Evolutionary conservation across 2,888 invertebrate genomes (phyloP).

Genomic region (Microctonus hyperodae): DNA sequence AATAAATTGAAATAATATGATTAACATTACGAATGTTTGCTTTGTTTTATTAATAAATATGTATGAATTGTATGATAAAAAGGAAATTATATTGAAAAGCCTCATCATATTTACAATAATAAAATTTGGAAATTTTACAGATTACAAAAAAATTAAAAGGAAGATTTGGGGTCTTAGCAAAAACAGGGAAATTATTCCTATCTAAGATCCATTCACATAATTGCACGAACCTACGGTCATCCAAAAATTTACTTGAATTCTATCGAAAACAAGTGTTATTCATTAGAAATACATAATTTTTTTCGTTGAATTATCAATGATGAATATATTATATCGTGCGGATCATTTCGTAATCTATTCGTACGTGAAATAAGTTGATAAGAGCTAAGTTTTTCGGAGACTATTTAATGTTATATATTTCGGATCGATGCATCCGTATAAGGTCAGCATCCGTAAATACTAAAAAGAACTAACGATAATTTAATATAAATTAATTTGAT

Average conservation of each 20-base stretch:
- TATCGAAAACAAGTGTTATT: no score
- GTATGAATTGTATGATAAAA: constrained; percentile 2
- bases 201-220: no score
- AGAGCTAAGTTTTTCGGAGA: background rate
- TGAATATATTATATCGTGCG: background rate
- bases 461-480: background rate
- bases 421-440: constrained; percentile 38
- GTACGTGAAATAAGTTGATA: background rate
- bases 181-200: no score
- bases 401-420: background rate
- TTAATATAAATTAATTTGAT: background rate
- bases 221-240: no score
- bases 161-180: no score
- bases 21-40: constrained; percentile 3
- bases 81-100: background rate
- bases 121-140: no score
- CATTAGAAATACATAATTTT: no score
- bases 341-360: background rate
- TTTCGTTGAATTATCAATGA: no score
- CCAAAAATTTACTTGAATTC: no score
- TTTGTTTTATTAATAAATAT: background rate
- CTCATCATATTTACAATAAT: background rate
- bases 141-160: no score
- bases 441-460: constrained; percentile 34
- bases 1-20: background rate